Evolutionary conservation across 2,797 vertebrate genomes (phyloP).

Genomic region (Vultur gryphus): DNA sequence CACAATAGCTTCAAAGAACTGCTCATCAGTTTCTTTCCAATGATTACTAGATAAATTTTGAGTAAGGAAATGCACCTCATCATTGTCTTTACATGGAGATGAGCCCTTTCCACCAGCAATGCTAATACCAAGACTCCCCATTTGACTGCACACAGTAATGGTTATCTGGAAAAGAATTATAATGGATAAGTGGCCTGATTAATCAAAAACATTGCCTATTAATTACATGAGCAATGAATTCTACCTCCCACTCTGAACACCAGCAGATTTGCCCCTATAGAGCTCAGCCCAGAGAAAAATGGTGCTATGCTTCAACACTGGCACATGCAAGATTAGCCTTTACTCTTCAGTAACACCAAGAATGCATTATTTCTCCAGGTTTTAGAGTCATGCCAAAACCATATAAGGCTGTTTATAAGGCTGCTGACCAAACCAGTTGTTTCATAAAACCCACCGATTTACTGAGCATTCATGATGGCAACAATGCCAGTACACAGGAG

Average conservation of each 20-base stretch:
- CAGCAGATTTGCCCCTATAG: neutral
- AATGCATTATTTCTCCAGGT: neutral
- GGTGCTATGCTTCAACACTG: neutral
- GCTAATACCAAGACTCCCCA: conserved; percentile 84
- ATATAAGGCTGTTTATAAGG: neutral
- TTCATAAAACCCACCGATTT: neutral
- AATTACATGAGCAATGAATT: neutral
- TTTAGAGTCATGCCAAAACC: neutral
- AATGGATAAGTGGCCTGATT: conserved; percentile 16
- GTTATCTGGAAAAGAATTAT: conserved; percentile 79
- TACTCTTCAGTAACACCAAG: neutral
- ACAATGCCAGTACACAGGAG: neutral
- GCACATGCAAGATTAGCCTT: neutral
- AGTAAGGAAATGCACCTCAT: conserved; percentile 78
- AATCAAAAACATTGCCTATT: conserved; percentile 15
- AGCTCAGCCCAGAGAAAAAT: neutral
- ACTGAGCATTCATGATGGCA: neutral
- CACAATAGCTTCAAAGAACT: neutral
- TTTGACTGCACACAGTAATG: conserved; percentile 85
- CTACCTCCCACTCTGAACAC: neutral
- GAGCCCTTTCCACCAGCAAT: conserved; percentile 87
- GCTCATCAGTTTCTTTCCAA: neutral
- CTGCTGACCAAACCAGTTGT: neutral
- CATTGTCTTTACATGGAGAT: conserved; percentile 82
- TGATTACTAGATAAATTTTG: neutral